Base-by-base conservation (phyloP, 2,113 vertebrate species). In the Lepisosteus osseus region DNA sequence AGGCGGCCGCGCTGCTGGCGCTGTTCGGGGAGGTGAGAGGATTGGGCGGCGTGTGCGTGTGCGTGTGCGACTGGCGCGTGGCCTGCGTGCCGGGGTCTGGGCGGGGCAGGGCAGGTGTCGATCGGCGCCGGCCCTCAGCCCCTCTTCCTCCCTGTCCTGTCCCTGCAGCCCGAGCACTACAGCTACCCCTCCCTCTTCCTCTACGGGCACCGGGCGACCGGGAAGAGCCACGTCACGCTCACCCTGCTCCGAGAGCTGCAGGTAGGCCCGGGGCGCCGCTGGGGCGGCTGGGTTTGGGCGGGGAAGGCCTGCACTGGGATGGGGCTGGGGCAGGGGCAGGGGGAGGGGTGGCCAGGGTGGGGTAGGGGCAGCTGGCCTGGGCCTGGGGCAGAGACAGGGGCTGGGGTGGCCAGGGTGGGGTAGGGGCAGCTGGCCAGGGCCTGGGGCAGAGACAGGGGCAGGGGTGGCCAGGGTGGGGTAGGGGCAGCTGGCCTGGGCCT, bases 101-200 rank as follows among this genome's bases (percentile, higher is more conserved):
- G 7, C 29, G 1, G 29, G 29, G 29, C 29, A 1, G 29, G 29
- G 29, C 29, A 1, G 29, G 29, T 29, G 29, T 29, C 29, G 29
- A 29, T 29, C 29, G 1, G 29, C 29, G 29, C 29, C 29, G 29
- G 29, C 29, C 29, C 14, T 11, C 4, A 71, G 11, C 59, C 7
- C n/a, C 43, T 57, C 13, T 12, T 17, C 54, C 54, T 41, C 51
- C 44, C 9, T 57, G 43, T 45, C 76, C 75, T 77, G 12, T 78
- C 1, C 0, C 4, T 68, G 47, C 82, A 98, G 97, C 95, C 92
- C 13, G 87, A 95, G 63, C 96, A 99, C 42, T 95, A 90, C 79
- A 94, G 93, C 82, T 95, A 95, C 80, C 94, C 95, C 6, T 95
- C 96, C 3, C 79, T 99, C 82, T 98, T 99, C 83, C 93, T 99